phyloP scores from a whole-genome alignment of 2,113 vertebrate genomes.

The Atractosteus spatula region DNA sequence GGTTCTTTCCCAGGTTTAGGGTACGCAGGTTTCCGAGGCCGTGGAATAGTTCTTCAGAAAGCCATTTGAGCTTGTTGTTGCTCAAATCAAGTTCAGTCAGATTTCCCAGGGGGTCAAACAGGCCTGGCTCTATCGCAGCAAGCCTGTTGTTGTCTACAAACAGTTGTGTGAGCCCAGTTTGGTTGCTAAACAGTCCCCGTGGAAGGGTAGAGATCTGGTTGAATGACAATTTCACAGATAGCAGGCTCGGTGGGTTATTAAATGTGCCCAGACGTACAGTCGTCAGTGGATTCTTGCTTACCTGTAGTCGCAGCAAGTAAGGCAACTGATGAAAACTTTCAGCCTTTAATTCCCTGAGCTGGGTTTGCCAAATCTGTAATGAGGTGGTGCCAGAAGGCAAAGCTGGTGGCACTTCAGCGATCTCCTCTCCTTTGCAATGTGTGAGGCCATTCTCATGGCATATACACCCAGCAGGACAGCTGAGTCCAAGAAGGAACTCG shows the following conservation, averaged over 20 bases:
- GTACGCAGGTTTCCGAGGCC: slow-evolving; percentile 48
- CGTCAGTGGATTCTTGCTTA: slow-evolving; percentile 50
- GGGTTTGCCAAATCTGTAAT: slow-evolving; percentile 39
- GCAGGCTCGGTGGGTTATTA: slow-evolving; percentile 49
- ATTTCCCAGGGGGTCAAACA: slow-evolving; percentile 47
- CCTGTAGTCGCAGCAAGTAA: slow-evolving; percentile 51
- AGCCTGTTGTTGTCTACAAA: slow-evolving; percentile 54
- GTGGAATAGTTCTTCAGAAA: slow-evolving; percentile 43
- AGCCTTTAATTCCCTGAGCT: slow-evolving; percentile 29
- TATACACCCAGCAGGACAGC: slow-evolving; percentile 50
- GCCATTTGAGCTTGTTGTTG: slow-evolving; percentile 50
- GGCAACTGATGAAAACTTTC: slow-evolving; percentile 52
- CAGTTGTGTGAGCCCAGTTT: slow-evolving; percentile 51
- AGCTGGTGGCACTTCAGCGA: slow-evolving; percentile 35
- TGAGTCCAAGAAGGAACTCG: background rate
- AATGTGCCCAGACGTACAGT: slow-evolving; percentile 50
- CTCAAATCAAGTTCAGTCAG: slow-evolving; percentile 60
- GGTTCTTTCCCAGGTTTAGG: slow-evolving; percentile 62
- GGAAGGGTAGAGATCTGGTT: slow-evolving; percentile 55
- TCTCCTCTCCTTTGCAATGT: slow-evolving; percentile 37
- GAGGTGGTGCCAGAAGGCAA: slow-evolving; percentile 56
- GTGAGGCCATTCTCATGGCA: slow-evolving; percentile 40
- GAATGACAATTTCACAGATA: slow-evolving; percentile 52
- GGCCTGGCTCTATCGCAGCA: slow-evolving; percentile 21
- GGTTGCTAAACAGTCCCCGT: slow-evolving; percentile 37